These are phyloP conservation scores for Anguilla megastoma DNA, from an alignment of 2,797 vertebrate species.

Conservation along the genomic window DNA sequence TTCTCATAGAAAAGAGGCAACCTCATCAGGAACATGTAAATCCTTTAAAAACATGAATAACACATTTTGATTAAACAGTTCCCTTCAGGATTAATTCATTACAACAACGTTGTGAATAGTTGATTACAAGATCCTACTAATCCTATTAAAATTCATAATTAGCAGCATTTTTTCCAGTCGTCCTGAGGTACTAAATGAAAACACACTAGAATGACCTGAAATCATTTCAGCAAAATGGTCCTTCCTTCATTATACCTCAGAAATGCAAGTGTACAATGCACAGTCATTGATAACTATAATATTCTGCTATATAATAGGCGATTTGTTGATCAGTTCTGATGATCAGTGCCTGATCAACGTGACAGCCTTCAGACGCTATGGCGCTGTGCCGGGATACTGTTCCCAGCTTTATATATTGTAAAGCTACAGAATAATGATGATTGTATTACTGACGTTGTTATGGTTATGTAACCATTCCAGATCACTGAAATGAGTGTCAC, in stretches of 20 bases:
- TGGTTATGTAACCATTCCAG: background rate
- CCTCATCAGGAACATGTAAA: constrained; percentile 32
- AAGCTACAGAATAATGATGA: background rate
- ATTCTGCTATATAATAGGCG: background rate
- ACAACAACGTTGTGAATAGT: constrained; percentile 56
- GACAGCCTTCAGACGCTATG: background rate
- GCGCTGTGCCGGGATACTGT: background rate
- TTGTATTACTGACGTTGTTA: background rate
- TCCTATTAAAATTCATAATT: constrained; percentile 70
- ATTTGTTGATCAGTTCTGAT: background rate
- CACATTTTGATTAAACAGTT: constrained; percentile 57
- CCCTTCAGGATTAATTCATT: constrained; percentile 61
- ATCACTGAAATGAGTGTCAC: background rate
- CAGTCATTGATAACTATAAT: constrained; percentile 45
- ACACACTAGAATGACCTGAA: constrained; percentile 52
- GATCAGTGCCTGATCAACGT: background rate
- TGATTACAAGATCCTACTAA: constrained; percentile 63
- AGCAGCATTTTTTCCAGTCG: constrained; percentile 51
- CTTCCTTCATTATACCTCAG: constrained; percentile 55
- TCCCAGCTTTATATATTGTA: background rate
- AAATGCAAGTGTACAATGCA: background rate
- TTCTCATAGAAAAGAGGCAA: background rate
- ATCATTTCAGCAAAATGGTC: constrained; percentile 60
- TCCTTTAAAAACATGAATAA: constrained; percentile 51
- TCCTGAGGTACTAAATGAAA: constrained; percentile 50